Evolutionary conservation across 2,888 invertebrate species (phyloP).

Genomic region (Ophonus ardosiacus): DNA sequence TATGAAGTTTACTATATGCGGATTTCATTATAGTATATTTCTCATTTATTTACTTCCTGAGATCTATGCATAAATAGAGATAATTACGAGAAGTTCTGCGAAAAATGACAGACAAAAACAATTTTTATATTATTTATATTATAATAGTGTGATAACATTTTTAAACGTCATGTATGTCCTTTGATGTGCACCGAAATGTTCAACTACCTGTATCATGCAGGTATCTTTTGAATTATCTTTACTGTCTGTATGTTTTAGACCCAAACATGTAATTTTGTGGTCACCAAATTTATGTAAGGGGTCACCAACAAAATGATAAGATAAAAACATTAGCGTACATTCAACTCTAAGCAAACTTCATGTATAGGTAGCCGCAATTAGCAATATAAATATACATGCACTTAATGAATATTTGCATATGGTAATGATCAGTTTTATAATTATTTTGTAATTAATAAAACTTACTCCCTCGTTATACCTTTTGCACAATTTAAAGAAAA

Average conservation of each 20-base stretch:
- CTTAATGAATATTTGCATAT: background rate
- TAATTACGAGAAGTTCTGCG: constrained; percentile 18
- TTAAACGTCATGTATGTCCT: constrained; percentile 40
- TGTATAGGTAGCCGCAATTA: background rate
- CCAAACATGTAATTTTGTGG: constrained; percentile 44
- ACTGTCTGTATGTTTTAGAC: constrained; percentile 48
- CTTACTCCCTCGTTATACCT: background rate
- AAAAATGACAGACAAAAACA: constrained; percentile 23
- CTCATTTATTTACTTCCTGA: background rate
- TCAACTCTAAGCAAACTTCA: constrained; percentile 8
- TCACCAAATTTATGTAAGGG: constrained; percentile 40
- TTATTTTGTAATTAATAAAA: background rate
- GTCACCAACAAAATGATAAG: constrained; percentile 40
- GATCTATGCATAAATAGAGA: constrained; percentile 37
- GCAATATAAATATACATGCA: background rate
- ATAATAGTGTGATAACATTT: constrained; percentile 30
- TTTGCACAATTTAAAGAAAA: background rate
- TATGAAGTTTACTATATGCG: no score
- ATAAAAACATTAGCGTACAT: constrained; percentile 25
- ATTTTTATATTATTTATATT: constrained; percentile 11
- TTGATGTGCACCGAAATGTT: constrained; percentile 43
- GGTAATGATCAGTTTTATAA: background rate
- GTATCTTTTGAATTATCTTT: constrained; percentile 48
- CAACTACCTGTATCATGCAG: constrained; percentile 45
- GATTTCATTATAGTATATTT: no score